Evolutionary conservation across 2,888 invertebrate genomes (phyloP).

Genomic region (Acanthococcus lagerstroemiae): DNA sequence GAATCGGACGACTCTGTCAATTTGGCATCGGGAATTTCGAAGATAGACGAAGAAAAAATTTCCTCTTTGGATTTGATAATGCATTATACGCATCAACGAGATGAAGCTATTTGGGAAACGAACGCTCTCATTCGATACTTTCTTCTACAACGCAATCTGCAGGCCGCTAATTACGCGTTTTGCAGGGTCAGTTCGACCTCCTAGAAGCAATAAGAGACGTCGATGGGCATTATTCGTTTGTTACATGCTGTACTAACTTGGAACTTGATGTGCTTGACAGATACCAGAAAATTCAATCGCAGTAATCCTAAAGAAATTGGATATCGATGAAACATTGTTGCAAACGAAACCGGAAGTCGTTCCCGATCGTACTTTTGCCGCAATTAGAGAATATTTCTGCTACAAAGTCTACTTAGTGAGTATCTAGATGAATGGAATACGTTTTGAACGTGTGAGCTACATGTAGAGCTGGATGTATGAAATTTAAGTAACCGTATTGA

Average conservation of each 20-base stretch:
- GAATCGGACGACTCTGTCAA: conserved; percentile 5
- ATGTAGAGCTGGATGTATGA: background rate
- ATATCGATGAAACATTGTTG: background rate
- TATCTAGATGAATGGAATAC: too few species aligned
- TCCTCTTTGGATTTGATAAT: conserved; percentile 77
- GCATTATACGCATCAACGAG: conserved; percentile 63
- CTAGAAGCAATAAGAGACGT: too few species aligned
- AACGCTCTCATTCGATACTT: conserved; percentile 81
- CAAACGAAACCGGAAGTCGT: conserved; percentile 32
- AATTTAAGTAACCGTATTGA: background rate
- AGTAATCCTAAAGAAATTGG: conserved; percentile 8
- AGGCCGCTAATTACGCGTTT: conserved; percentile 68
- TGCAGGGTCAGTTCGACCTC: conserved; percentile 46
- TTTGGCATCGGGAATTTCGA: conserved; percentile 47
- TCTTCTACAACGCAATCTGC: conserved; percentile 67
- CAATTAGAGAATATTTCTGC: conserved; percentile 75
- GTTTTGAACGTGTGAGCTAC: background rate
- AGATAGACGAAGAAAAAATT: conserved; percentile 61
- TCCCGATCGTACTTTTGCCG: conserved; percentile 41
- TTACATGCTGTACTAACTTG: too few species aligned
- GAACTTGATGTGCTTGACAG: background rate
- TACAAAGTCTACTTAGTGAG: conserved; percentile 64
- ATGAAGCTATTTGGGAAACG: conserved; percentile 75
- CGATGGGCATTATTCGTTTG: too few species aligned
- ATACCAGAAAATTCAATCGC: conserved; percentile 16